Conservation (phyloP, 2,797 vertebrate species). For the Thaleichthys pacificus region DNA sequence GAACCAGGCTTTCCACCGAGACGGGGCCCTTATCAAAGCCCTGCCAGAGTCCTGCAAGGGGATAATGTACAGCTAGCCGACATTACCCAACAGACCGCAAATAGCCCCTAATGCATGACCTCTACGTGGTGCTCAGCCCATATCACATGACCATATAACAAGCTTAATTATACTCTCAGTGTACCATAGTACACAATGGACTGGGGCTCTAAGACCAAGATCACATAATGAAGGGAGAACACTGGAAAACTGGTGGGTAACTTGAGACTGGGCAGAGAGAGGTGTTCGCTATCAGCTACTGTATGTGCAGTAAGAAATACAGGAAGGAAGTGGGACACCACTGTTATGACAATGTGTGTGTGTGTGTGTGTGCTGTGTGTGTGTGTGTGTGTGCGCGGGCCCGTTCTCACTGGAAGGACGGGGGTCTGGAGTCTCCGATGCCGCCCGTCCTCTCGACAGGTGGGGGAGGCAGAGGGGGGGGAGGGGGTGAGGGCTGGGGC, state of each 20-base stretch:
- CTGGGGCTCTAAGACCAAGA: neutral
- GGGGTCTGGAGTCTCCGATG: constrained; percentile 90
- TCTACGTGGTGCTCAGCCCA: neutral
- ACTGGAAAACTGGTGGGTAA: neutral
- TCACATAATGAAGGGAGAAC: neutral
- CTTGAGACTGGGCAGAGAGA: neutral
- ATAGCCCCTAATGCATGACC: neutral
- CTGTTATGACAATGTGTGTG: neutral
- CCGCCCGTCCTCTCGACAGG: constrained; percentile 87
- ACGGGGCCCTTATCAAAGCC: too few relatives aligned
- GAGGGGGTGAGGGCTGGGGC: constrained; percentile 61
- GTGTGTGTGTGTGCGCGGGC: neutral
- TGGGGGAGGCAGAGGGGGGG: constrained; percentile 66
- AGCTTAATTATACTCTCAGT: too few relatives aligned
- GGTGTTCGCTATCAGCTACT: neutral
- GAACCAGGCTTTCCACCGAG: too few relatives aligned
- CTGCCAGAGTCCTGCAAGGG: too few relatives aligned
- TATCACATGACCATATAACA: neutral
- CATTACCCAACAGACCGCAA: constrained; percentile 2
- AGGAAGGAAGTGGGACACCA: neutral
- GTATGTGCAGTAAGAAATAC: neutral
- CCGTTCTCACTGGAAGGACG: constrained; percentile 88
- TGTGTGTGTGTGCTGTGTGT: neutral
- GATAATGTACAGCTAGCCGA: neutral
- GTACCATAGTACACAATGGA: neutral